Conservation (phyloP, 2,113 vertebrate genomes). For the Campylorhamphus procurvoides region DNA sequence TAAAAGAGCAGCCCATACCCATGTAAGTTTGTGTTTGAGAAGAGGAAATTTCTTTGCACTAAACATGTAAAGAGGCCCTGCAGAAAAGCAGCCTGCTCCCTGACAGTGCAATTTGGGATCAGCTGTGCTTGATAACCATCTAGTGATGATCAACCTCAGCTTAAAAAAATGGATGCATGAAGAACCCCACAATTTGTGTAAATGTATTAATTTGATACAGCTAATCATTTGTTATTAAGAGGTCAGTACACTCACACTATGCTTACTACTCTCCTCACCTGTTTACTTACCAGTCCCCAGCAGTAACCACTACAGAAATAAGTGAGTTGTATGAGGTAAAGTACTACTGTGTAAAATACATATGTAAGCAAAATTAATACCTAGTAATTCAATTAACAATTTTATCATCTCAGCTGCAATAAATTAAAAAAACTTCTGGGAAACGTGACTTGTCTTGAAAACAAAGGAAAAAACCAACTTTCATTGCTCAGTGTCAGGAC, state of each 20-base stretch:
- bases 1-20: not conserved
- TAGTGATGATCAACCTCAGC: accelerated
- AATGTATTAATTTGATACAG: not conserved
- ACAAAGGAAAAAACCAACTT: not conserved
- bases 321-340: accelerated
- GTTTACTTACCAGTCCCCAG: not conserved
- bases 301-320: accelerated
- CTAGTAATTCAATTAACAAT: not conserved
- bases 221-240: not conserved
- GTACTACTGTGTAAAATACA: accelerated
- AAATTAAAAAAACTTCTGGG: accelerated
- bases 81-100: not conserved
- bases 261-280: not conserved
- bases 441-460: not conserved
- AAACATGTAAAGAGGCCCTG: not conserved
- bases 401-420: not conserved
- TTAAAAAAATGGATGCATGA: accelerated
- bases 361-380: accelerated
- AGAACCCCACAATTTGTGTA: accelerated
- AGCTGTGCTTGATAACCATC: not conserved
- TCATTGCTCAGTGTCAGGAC: not conserved
- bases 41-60: not conserved
- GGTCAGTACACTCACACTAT: not conserved
- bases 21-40: accelerated
- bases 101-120: not conserved